phyloP scores from a whole-genome alignment of 2,113 vertebrate species.

The Toxotes chatareus region DNA sequence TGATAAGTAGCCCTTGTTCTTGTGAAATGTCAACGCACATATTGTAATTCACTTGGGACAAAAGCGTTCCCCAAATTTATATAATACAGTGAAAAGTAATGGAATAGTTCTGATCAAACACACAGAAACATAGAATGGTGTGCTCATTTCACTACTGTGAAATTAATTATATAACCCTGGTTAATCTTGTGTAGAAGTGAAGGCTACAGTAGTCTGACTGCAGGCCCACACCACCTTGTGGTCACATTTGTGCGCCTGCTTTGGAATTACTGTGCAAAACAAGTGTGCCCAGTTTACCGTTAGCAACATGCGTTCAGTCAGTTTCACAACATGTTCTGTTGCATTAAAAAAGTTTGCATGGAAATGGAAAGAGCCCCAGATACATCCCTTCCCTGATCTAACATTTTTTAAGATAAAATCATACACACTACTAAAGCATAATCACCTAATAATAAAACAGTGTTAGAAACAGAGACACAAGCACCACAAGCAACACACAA shows the following conservation, averaged over 20 bases:
- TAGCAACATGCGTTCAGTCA: not conserved
- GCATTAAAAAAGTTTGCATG: not conserved
- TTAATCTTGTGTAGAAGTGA: slow-evolving; percentile 21
- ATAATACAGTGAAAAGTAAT: not conserved
- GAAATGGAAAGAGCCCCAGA: not conserved
- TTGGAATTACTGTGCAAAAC: not conserved
- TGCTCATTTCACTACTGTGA: slow-evolving; percentile 3
- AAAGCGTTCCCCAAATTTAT: not conserved
- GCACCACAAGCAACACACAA: not conserved
- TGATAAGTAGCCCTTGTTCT: not conserved
- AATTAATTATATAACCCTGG: slow-evolving; percentile 50
- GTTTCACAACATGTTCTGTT: not conserved
- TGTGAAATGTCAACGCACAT: not conserved
- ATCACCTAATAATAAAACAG: not conserved
- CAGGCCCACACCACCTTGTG: slow-evolving; percentile 75
- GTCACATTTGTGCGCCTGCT: slow-evolving; percentile 42
- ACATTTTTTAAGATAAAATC: not conserved
- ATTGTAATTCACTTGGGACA: not conserved
- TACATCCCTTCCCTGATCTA: too few species aligned
- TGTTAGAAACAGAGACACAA: not conserved
- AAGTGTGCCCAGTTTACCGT: not conserved
- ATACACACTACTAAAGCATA: not conserved
- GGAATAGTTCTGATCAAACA: not conserved
- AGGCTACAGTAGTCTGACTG: slow-evolving; percentile 25
- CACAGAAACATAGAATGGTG: not conserved